Evolutionary conservation across 37 sponge, comb jelly and placozoan genomes (phyloP).

Genomic region (Theonella swinhoei): DNA sequence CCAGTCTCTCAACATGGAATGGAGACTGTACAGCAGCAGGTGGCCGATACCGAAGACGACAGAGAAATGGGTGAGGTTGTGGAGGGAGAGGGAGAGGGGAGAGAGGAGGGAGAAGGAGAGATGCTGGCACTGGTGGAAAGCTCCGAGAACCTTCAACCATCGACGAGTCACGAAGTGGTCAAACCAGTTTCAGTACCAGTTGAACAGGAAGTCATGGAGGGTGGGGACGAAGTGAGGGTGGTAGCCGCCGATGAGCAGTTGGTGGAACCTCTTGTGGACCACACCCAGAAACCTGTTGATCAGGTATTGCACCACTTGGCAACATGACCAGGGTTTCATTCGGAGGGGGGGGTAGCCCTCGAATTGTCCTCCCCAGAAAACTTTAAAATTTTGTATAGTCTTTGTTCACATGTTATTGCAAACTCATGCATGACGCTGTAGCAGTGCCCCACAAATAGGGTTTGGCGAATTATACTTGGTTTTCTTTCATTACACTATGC

Average conservation of each 20-base stretch:
- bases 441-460: too few relatives aligned
- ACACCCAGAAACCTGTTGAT: not conserved
- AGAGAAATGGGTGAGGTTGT: too few relatives aligned
- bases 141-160: not conserved
- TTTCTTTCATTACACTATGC: too few relatives aligned
- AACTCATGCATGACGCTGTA: too few relatives aligned
- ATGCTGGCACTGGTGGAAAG: constrained; percentile 13
- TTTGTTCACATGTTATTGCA: too few relatives aligned
- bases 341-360: too few relatives aligned
- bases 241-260: too few relatives aligned
- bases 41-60: not conserved
- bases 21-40: too few relatives aligned
- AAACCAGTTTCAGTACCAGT: not conserved
- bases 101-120: not conserved
- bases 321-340: too few relatives aligned
- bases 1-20: not conserved
- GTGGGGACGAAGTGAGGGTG: not conserved
- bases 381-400: too few relatives aligned
- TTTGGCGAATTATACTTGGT: too few relatives aligned
- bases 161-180: not conserved
- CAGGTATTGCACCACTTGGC: not conserved
- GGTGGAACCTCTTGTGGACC: constrained; percentile 4
- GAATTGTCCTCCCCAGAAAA: too few relatives aligned
- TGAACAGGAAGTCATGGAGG: constrained; percentile 1
- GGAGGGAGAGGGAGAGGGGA: not conserved